Percentiles rank a stretch among this genome's conserved stretches.
These are phyloP conservation scores for Drosophila carrolli DNA, from an alignment of 1,140 invertebrate genomes.

Conservation along the genomic window DNA sequence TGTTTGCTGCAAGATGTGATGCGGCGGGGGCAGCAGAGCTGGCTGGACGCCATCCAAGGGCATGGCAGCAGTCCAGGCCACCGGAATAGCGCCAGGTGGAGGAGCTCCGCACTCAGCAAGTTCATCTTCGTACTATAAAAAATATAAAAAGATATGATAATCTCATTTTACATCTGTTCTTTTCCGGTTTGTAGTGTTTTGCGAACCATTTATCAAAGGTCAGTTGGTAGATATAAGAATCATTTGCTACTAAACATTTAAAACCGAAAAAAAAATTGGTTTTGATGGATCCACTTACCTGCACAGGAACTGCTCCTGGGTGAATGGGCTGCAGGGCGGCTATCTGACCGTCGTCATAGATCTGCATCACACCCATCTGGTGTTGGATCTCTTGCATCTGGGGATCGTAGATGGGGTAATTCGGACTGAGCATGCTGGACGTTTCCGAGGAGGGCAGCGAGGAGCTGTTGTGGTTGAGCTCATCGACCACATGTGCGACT, in stretches of 20 bases:
- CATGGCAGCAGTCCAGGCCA: constrained; percentile 51
- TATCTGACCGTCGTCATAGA: constrained; percentile 75
- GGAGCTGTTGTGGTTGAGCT: constrained; percentile 75
- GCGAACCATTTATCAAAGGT: too few species aligned
- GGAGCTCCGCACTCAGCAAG: constrained; percentile 62
- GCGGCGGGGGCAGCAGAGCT: constrained; percentile 48
- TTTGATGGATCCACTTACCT: constrained; percentile 38
- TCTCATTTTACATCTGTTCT: not conserved
- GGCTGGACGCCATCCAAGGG: constrained; percentile 28
- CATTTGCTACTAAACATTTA: too few species aligned
- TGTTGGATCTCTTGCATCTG: constrained; percentile 80
- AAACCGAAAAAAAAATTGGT: too few species aligned
- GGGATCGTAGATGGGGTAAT: constrained; percentile 76
- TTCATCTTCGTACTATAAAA: constrained; percentile 72
- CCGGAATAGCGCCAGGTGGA: constrained; percentile 56
- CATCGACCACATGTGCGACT: constrained; percentile 55
- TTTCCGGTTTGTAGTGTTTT: not conserved
- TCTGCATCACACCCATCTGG: constrained; percentile 80
- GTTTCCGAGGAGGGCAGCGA: constrained; percentile 72
- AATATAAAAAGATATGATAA: too few species aligned
- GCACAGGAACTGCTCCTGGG: constrained; percentile 55
- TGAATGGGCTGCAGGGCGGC: constrained; percentile 69
- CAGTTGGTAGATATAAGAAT: too few species aligned
- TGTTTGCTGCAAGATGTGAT: constrained; percentile 65
- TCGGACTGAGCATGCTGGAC: constrained; percentile 79